These are phyloP conservation scores for Yasuhikotakia modesta DNA, from an alignment of 2,797 vertebrate genomes.

Conservation along the genomic window DNA sequence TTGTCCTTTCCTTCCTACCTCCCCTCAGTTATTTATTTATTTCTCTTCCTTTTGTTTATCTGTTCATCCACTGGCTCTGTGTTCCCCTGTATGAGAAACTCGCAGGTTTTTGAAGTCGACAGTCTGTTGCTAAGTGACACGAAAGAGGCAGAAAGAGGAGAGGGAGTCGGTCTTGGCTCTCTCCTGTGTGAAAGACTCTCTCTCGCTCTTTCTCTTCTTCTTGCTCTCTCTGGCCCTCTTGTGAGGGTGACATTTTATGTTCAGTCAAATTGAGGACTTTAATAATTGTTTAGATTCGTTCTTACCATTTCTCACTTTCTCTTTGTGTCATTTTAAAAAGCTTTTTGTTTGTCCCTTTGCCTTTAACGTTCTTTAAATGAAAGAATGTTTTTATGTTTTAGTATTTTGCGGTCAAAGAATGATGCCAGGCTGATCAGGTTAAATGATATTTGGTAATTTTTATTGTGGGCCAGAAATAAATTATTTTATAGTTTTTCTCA, in stretches of 20 bases:
- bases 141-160: background rate
- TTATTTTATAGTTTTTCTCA: background rate
- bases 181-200: constrained; percentile 7
- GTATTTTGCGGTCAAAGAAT: background rate
- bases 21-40: constrained; percentile 14
- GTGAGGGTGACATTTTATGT: constrained; percentile 46
- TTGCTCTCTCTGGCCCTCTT: constrained; percentile 15
- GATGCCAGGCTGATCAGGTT: background rate
- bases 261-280: constrained; percentile 26
- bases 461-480: too few species aligned
- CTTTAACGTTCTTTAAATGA: too few species aligned
- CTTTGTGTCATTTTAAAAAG: too few species aligned
- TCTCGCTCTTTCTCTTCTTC: constrained; percentile 9
- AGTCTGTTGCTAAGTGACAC: constrained; percentile 66
- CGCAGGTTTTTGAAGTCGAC: constrained; percentile 23
- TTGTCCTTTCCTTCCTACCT: background rate
- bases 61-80: constrained; percentile 30
- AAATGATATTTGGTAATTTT: background rate
- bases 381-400: too few species aligned
- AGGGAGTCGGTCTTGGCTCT: constrained; percentile 11
- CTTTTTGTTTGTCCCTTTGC: too few species aligned
- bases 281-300: too few species aligned
- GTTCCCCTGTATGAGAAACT: constrained; percentile 15
- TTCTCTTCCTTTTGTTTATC: constrained; percentile 27
- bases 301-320: background rate